phyloP scores from a whole-genome alignment of 2,888 invertebrate genomes.

The Meloe dianella region DNA sequence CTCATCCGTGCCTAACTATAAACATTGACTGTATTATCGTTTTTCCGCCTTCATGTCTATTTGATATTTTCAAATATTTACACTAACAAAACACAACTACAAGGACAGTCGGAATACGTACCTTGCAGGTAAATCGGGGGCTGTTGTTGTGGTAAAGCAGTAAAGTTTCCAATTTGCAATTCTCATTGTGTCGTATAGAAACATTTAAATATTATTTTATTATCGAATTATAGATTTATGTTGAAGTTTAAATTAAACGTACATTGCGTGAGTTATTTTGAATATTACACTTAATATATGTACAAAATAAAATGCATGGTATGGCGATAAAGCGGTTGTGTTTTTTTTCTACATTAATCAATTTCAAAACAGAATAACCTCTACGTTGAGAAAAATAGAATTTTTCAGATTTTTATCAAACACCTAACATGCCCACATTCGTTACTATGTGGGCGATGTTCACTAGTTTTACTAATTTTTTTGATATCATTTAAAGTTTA shows the following conservation, averaged over 20 bases:
- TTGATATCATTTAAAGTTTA: too few species aligned
- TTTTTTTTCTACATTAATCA: background rate
- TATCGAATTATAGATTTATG: background rate
- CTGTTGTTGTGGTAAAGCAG: background rate
- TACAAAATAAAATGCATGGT: background rate
- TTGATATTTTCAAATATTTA: slow-evolving; percentile 13
- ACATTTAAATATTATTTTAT: background rate
- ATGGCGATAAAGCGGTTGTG: background rate
- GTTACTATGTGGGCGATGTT: background rate
- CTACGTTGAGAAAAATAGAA: background rate
- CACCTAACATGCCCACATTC: background rate
- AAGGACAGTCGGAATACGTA: background rate
- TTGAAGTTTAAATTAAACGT: background rate
- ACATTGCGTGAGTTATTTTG: slow-evolving; percentile 4
- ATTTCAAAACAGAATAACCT: background rate
- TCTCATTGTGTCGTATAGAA: background rate
- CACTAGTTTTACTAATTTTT: background rate
- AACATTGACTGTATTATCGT: slow-evolving; percentile 14
- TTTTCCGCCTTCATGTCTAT: slow-evolving; percentile 20
- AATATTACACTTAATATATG: background rate
- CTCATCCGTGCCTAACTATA: slow-evolving; percentile 19
- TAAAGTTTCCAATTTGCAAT: too few species aligned
- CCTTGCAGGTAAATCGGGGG: background rate
- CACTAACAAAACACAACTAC: background rate
- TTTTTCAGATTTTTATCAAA: background rate